A percentile compares a stretch with the other conserved stretches of the same genome.
phyloP scores from a whole-genome alignment of 2,797 vertebrate genomes.

The Cephalopachus bancanus region DNA sequence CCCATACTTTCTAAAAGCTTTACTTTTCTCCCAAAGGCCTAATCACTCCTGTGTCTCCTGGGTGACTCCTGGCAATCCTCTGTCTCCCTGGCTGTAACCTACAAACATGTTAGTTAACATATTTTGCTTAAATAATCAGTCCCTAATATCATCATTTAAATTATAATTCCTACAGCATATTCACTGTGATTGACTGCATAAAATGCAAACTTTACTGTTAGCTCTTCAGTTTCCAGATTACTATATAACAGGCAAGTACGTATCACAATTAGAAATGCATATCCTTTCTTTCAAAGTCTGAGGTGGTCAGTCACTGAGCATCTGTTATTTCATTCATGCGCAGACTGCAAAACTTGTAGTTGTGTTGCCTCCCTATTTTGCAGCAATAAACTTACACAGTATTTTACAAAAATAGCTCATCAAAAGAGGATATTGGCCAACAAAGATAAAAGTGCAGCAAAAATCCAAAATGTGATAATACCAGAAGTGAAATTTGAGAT shows the following conservation, averaged over 20 bases:
- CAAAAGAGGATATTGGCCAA: not conserved
- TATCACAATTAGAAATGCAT: not conserved
- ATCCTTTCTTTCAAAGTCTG: not conserved
- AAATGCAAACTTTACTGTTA: not conserved
- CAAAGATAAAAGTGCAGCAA: not conserved
- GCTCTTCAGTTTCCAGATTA: not conserved
- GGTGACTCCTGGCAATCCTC: not conserved
- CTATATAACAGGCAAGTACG: not conserved
- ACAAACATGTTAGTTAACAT: not conserved
- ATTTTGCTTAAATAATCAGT: slow-evolving; percentile 17
- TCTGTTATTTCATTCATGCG: not conserved
- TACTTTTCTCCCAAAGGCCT: not conserved
- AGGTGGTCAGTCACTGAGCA: not conserved
- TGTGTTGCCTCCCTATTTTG: not conserved
- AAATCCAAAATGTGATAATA: not conserved
- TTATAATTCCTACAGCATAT: not conserved
- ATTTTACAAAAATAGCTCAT: not conserved
- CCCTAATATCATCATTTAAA: not conserved
- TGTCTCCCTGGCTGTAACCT: not conserved
- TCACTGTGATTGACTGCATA: not conserved
- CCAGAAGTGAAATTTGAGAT: not conserved
- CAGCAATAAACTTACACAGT: not conserved
- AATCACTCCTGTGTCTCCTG: not conserved
- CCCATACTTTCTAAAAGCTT: not conserved
- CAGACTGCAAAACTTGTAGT: not conserved